A percentile compares a stretch with the other conserved stretches of the same genome.
Conservation (phyloP, 2,113 vertebrate genomes). For the Ptilonorhynchus violaceus region DNA sequence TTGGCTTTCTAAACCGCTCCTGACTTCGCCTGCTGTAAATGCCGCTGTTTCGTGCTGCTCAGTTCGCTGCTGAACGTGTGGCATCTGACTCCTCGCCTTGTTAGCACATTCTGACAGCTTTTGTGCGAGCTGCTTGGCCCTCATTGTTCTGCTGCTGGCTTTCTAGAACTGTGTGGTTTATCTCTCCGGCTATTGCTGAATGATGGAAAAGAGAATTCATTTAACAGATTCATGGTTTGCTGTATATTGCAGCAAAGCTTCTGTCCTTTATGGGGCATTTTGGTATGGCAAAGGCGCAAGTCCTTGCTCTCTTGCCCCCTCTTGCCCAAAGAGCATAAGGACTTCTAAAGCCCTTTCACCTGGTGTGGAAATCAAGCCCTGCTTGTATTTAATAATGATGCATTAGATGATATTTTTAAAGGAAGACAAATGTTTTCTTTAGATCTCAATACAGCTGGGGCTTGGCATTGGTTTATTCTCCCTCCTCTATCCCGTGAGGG, state of each 20-base stretch:
- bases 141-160: background rate
- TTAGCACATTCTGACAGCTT: background rate
- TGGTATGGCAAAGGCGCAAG: background rate
- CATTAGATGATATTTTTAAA: background rate
- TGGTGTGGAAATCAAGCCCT: background rate
- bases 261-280: background rate
- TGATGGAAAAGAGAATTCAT: background rate
- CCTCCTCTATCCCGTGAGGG: background rate
- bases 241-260: background rate
- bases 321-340: background rate
- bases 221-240: background rate
- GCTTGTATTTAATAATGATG: background rate
- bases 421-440: background rate
- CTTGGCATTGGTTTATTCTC: background rate
- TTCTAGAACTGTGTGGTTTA: conserved; percentile 10
- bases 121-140: background rate
- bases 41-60: background rate
- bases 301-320: background rate
- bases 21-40: background rate
- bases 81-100: background rate
- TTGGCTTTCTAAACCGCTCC: background rate
- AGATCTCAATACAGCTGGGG: background rate
- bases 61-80: background rate
- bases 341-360: background rate
- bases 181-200: background rate